Conservation (phyloP, 2,113 vertebrate species). For the Stigmatopora nigra region DNA sequence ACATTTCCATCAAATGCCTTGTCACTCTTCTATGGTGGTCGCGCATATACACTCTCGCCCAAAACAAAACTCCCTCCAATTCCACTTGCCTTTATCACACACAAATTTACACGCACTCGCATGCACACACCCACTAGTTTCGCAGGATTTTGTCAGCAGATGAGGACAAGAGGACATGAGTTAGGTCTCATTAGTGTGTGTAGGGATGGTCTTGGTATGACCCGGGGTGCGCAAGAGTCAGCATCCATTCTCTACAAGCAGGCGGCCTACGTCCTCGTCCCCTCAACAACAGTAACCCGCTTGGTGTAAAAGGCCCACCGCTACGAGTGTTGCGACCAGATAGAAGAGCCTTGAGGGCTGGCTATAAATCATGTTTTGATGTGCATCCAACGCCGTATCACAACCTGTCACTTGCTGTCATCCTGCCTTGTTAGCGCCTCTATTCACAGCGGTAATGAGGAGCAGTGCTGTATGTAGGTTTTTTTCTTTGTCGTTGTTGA, state of each 20-base stretch:
- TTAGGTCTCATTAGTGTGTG: constrained; percentile 66
- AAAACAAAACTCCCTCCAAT: constrained; percentile 19
- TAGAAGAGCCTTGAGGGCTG: constrained; percentile 48
- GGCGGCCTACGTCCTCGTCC: constrained; percentile 19
- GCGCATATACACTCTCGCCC: constrained; percentile 8
- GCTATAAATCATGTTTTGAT: constrained; percentile 67
- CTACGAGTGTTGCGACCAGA: constrained; percentile 45
- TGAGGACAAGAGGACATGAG: constrained; percentile 43
- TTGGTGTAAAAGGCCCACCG: constrained; percentile 28
- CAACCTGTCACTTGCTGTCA: constrained; percentile 66
- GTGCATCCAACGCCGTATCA: constrained; percentile 56
- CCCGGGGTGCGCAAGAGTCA: constrained; percentile 51
- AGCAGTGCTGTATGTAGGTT: constrained; percentile 42
- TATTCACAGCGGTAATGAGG: constrained; percentile 60
- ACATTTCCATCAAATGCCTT: constrained; percentile 45
- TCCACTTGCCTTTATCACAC: constrained; percentile 27
- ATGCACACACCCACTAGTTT: constrained; percentile 21
- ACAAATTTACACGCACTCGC: constrained; percentile 10
- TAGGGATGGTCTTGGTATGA: constrained; percentile 49
- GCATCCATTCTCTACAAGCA: constrained; percentile 57
- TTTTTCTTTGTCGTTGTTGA: neutral
- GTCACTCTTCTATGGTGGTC: constrained; percentile 18
- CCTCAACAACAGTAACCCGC: neutral
- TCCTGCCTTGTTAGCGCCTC: constrained; percentile 56
- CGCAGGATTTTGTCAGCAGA: constrained; percentile 39